Evolutionary conservation across 2,888 invertebrate genomes (phyloP).

Genomic region (Cerastis rubricosa): DNA sequence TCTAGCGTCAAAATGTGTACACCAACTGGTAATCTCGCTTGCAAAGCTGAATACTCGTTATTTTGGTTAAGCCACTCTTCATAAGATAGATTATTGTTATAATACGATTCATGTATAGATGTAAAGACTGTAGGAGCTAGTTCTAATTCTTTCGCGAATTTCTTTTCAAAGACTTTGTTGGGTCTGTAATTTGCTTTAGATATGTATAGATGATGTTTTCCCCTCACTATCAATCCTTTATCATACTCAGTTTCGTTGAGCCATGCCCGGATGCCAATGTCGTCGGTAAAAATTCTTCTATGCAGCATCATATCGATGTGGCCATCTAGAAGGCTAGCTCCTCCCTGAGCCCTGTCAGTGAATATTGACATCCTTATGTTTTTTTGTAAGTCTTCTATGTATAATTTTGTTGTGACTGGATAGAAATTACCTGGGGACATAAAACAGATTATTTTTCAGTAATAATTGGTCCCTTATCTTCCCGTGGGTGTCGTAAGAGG

Average conservation of each 20-base stretch:
- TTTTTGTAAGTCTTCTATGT: constrained; percentile 90
- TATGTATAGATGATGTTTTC: constrained; percentile 80
- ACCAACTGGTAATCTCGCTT: constrained; percentile 91
- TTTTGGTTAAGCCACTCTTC: constrained; percentile 81
- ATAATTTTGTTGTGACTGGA: constrained; percentile 96
- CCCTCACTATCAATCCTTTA: constrained; percentile 71
- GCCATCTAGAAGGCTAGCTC: constrained; percentile 93
- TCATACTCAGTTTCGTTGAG: constrained; percentile 76
- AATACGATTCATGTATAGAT: constrained; percentile 50
- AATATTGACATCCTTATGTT: constrained; percentile 91
- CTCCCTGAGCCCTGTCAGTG: constrained; percentile 95
- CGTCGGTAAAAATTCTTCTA: constrained; percentile 95
- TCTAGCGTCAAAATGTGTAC: constrained; percentile 95
- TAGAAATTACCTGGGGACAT: constrained; percentile 94
- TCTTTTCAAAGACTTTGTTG: constrained; percentile 82
- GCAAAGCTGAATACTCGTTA: constrained; percentile 86
- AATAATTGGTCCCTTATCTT: no score
- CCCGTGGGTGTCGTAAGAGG: no score
- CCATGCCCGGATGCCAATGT: constrained; percentile 84
- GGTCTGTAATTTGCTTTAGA: constrained; percentile 76
- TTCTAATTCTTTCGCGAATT: constrained; percentile 80
- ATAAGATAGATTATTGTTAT: constrained; percentile 15
- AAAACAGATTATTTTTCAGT: not conserved
- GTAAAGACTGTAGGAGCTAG: constrained; percentile 73
- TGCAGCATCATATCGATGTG: constrained; percentile 96